Evolutionary conservation across 2,888 invertebrate species (phyloP).

Genomic region (Cheilosia urbana): DNA sequence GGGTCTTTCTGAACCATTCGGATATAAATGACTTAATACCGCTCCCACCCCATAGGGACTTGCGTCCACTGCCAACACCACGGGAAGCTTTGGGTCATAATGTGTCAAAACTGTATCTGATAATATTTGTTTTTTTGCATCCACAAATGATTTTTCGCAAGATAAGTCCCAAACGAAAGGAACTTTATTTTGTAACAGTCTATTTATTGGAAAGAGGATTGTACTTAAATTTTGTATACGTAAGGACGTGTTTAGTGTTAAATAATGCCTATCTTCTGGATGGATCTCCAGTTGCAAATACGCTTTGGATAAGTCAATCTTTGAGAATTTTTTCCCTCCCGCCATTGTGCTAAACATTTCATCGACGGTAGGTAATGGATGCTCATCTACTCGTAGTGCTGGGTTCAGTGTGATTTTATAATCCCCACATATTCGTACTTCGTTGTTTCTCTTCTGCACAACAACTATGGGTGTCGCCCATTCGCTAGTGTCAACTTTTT

Average conservation of each 20-base stretch:
- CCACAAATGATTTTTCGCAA: conserved; percentile 75
- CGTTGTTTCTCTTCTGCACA: conserved; percentile 76
- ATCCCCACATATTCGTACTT: conserved; percentile 75
- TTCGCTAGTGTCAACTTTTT: conserved; percentile 74
- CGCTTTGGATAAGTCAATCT: too few relatives aligned
- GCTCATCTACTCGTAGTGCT: too few relatives aligned
- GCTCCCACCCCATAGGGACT: conserved; percentile 29
- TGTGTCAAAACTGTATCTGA: conserved; percentile 74
- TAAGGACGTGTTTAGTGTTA: conserved; percentile 80
- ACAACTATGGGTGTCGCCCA: conserved; percentile 79
- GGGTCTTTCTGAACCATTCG: conserved; percentile 41
- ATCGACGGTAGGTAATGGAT: too few relatives aligned
- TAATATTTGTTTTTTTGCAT: conserved; percentile 74
- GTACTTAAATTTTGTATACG: conserved; percentile 37
- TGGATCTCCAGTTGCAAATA: too few relatives aligned
- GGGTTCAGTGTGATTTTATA: conserved; percentile 76
- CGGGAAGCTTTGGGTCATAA: conserved; percentile 70
- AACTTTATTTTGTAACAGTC: conserved; percentile 74
- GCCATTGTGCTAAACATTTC: too few relatives aligned
- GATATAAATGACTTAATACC: conserved; percentile 43
- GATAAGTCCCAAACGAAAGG: conserved; percentile 76
- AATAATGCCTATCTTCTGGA: conserved; percentile 77
- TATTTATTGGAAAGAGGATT: conserved; percentile 75
- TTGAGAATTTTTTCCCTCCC: too few relatives aligned
- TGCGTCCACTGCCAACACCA: conserved; percentile 38